These are phyloP conservation scores for Ectobius pallidus DNA, from an alignment of 2,888 invertebrate species.

Conservation along the genomic window DNA sequence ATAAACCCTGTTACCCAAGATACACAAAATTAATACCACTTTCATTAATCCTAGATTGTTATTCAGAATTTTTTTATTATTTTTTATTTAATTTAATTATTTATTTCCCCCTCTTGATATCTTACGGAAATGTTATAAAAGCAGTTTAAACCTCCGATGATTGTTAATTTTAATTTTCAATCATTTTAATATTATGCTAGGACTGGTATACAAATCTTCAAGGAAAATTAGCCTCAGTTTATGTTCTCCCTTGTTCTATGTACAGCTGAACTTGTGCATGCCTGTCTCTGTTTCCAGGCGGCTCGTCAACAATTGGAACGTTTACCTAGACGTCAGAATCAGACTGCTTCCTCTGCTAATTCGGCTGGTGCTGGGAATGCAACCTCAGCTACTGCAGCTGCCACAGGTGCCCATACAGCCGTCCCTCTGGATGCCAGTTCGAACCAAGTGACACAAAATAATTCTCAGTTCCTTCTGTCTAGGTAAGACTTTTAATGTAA, in stretches of 20 bases:
- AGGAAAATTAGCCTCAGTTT: too few relatives aligned
- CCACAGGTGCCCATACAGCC: constrained; percentile 45
- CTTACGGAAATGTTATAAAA: too few relatives aligned
- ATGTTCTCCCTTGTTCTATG: constrained; percentile 11
- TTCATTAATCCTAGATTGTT: too few relatives aligned
- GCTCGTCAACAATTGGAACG: constrained; percentile 89
- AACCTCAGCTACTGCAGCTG: constrained; percentile 49
- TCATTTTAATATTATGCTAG: too few relatives aligned
- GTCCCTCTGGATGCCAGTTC: constrained; percentile 47
- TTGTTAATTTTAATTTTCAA: too few relatives aligned
- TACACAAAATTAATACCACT: too few relatives aligned
- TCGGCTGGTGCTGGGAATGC: constrained; percentile 52
- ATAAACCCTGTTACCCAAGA: too few relatives aligned
- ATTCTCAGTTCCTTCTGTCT: constrained; percentile 57
- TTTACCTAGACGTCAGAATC: constrained; percentile 81
- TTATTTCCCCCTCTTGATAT: too few relatives aligned
- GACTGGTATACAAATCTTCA: too few relatives aligned
- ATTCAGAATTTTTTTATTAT: too few relatives aligned
- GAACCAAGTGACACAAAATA: constrained; percentile 51
- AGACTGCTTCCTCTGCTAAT: constrained; percentile 61
- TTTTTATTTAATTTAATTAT: too few relatives aligned
- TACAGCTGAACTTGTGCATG: constrained; percentile 37
- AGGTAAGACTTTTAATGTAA: constrained; percentile 55
- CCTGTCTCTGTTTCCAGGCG: constrained; percentile 59
- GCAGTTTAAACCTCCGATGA: too few relatives aligned